A percentile compares a stretch with the other conserved stretches of the same genome.
Conservation (phyloP, 2,797 vertebrate genomes). For the Anguilla anguilla region DNA sequence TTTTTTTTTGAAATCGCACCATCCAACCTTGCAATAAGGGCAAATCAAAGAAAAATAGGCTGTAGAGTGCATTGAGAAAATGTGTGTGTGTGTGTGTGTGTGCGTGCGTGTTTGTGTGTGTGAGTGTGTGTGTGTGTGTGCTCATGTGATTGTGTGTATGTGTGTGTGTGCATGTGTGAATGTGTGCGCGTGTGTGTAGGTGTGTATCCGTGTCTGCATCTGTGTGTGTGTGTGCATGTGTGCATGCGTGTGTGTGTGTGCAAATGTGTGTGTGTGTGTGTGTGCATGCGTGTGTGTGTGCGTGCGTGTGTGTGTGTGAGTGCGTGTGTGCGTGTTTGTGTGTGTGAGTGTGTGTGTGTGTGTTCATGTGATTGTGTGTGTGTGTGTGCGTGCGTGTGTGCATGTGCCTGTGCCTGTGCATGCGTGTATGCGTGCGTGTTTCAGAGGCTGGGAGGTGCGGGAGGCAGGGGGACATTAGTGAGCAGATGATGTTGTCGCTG, state of each 20-base stretch:
- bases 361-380: neutral
- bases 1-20: slow-evolving; percentile 65
- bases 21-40: slow-evolving; percentile 82
- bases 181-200: neutral
- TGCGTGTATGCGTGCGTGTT: neutral
- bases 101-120: slow-evolving; percentile 32
- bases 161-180: slow-evolving; percentile 33
- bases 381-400: neutral
- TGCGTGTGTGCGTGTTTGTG: no score
- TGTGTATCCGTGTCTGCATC: neutral
- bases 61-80: slow-evolving; percentile 46
- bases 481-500: slow-evolving; percentile 79
- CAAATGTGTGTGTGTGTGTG: slow-evolving; percentile 27
- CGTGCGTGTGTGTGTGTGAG: slow-evolving; percentile 32
- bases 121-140: slow-evolving; percentile 35
- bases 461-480: slow-evolving; percentile 79
- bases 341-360: neutral
- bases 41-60: slow-evolving; percentile 60
- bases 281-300: slow-evolving; percentile 31
- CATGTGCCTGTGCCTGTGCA: no score
- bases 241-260: neutral
- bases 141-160: slow-evolving; percentile 36
- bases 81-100: slow-evolving; percentile 39
- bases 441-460: slow-evolving; percentile 54
- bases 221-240: neutral